These are phyloP conservation scores for Apogon hyalosoma DNA, from an alignment of 2,797 vertebrate genomes.

Conservation along the genomic window DNA sequence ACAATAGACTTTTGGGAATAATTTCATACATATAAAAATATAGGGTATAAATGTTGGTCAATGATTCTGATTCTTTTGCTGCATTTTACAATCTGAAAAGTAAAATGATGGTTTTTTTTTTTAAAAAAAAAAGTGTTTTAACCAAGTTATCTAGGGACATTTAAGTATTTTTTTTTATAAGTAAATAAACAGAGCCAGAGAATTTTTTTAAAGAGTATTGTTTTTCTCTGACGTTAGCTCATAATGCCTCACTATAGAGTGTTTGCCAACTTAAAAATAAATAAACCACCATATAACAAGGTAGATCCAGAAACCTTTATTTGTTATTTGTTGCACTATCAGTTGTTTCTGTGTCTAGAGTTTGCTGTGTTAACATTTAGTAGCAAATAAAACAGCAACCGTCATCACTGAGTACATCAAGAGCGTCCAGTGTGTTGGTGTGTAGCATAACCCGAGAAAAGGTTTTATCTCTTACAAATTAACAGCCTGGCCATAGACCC, in stretches of 20 bases:
- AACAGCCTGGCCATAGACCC: constrained; percentile 62
- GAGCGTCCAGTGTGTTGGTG: constrained; percentile 21
- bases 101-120: too few relatives aligned
- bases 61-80: too few relatives aligned
- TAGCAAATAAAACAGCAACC: constrained; percentile 27
- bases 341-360: not conserved
- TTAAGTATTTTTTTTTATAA: too few relatives aligned
- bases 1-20: too few relatives aligned
- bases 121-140: too few relatives aligned
- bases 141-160: too few relatives aligned
- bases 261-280: constrained; percentile 34
- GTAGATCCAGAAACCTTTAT: constrained; percentile 20
- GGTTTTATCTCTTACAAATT: constrained; percentile 84
- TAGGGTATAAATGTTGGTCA: too few relatives aligned
- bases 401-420: constrained; percentile 11
- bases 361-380: constrained; percentile 11
- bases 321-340: not conserved
- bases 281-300: not conserved
- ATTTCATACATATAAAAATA: too few relatives aligned
- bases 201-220: constrained; percentile 8
- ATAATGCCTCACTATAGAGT: constrained; percentile 4
- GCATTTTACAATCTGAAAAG: too few relatives aligned
- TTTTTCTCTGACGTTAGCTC: constrained; percentile 28
- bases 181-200: not conserved
- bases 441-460: constrained; percentile 69